Percentiles rank a stretch among this genome's conserved stretches.
phyloP scores from a whole-genome alignment of 2,888 invertebrate species.

The Endomychus coccineus region DNA sequence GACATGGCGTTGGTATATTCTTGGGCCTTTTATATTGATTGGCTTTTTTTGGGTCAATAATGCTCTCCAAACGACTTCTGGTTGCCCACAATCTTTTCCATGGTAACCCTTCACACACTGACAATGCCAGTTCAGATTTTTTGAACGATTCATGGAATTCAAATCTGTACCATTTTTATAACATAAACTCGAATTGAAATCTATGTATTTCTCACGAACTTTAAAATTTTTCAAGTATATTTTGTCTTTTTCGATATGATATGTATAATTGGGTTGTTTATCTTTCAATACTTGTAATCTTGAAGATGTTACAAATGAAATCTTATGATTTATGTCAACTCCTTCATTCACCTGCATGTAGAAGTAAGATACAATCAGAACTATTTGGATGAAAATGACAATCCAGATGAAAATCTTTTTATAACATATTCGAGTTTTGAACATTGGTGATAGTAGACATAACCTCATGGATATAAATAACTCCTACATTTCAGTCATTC shows the following conservation, averaged over 20 bases:
- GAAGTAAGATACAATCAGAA: constrained; percentile 37
- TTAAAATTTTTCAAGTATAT: constrained; percentile 28
- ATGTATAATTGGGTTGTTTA: constrained; percentile 25
- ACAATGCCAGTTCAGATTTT: constrained; percentile 44
- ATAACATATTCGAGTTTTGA: constrained; percentile 6
- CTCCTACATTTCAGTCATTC: no score
- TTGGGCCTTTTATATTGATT: constrained; percentile 41
- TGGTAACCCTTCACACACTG: constrained; percentile 57
- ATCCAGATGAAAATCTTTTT: constrained; percentile 35
- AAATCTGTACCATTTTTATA: constrained; percentile 42
- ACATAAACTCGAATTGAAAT: constrained; percentile 43
- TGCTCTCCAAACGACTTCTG: constrained; percentile 60
- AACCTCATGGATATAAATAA: no score
- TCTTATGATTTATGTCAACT: constrained; percentile 1
- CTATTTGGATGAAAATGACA: constrained; percentile 36
- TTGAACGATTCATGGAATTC: constrained; percentile 36
- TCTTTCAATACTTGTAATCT: constrained; percentile 9
- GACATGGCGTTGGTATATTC: constrained; percentile 46
- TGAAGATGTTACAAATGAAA: constrained; percentile 9
- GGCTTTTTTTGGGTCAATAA: constrained; percentile 51
- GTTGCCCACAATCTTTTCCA: constrained; percentile 57
- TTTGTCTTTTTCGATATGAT: constrained; percentile 32
- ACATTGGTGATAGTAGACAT: no score
- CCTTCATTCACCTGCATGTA: constrained; percentile 29
- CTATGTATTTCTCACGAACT: constrained; percentile 33